A percentile compares a stretch with the other conserved stretches of the same genome.
phyloP scores from a whole-genome alignment of 2,888 invertebrate genomes.

The Acanthosepion esculentum region DNA sequence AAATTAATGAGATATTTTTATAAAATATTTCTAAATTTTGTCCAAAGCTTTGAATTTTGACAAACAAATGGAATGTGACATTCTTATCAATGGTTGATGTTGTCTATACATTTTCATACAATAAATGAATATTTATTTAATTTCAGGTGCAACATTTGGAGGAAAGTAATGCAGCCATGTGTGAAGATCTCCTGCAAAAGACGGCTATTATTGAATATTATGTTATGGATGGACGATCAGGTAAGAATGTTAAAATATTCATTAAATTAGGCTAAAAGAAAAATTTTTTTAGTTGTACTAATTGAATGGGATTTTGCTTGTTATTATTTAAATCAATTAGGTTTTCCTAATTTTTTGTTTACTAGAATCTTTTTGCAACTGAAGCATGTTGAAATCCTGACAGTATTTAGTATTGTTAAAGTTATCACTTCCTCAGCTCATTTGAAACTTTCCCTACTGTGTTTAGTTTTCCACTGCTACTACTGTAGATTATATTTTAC shows the following conservation, averaged over 20 bases:
- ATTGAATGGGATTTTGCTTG: too few species aligned
- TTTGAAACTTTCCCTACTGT: too few species aligned
- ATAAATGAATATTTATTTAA: slow-evolving; percentile 37
- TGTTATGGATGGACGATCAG: slow-evolving; percentile 75
- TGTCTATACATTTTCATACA: background rate
- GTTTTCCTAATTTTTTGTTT: too few species aligned
- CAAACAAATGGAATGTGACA: background rate
- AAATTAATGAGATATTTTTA: background rate
- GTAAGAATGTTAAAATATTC: slow-evolving; percentile 54
- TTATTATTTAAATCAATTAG: too few species aligned
- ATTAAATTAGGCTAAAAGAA: too few species aligned
- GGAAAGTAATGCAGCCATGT: slow-evolving; percentile 76
- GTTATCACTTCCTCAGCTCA: too few species aligned
- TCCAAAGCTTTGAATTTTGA: background rate
- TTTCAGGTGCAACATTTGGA: slow-evolving; percentile 75
- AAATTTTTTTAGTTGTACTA: too few species aligned
- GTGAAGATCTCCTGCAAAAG: slow-evolving; percentile 76
- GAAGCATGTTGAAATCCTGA: too few species aligned
- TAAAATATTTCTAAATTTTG: background rate
- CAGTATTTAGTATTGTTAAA: too few species aligned
- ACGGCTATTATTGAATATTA: slow-evolving; percentile 77
- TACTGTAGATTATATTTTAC: too few species aligned
- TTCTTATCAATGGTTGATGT: background rate
- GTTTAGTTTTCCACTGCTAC: too few species aligned
- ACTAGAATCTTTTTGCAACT: too few species aligned